Evolutionary conservation across 2,888 invertebrate genomes (phyloP), one percentile per base, ranked within the genome.

Genomic region (Acrobasis consociella): DNA sequence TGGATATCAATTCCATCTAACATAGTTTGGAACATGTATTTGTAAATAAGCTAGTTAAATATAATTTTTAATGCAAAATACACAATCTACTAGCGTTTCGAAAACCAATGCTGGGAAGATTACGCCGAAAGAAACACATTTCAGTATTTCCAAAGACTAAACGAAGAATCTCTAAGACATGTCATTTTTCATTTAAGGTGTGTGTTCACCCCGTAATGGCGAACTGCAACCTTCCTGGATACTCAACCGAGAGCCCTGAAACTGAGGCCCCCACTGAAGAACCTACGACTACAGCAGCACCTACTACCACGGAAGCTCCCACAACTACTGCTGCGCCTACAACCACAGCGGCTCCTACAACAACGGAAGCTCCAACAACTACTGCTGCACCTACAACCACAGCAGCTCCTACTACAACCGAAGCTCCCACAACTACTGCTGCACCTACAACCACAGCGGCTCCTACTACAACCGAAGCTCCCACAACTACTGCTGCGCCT

Each of bases 391-490:
- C 55, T 0, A 55, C 55, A 15, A 55, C 68, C 0, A 60, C 64
- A 1, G 49, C 61, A 2, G 60, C 62, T 22, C 42, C 62, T 1
- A 51, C 63, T 5, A 61, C 67, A 9, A 64, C 66, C 9, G 59
- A 58, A 37, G 56, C 66, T 42, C 49, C 63, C 8, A 51, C 60
- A 22, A 38, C 60, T 5, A 37, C 64, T 2, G 51, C 64, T 1
- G 58, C 61, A 0, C 53, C 64, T 1, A 63, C 67, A 0, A 61
- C 65, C 2, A 60, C 62, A 11, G 51, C 59, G 5, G 22, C 66
- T 0, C 62, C 64, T 1, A 62, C 66, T 9, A 72, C 69, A 3
- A 61, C 76, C 0, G 67, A 69, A 56, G 63, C 69, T 0, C 59
- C 56, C 2, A 55, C 55, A n/a, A 55, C 55, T 9, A 37, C 55